Evolutionary conservation across 2,797 vertebrate species (phyloP).

Genomic region (Nothura maculosa): DNA sequence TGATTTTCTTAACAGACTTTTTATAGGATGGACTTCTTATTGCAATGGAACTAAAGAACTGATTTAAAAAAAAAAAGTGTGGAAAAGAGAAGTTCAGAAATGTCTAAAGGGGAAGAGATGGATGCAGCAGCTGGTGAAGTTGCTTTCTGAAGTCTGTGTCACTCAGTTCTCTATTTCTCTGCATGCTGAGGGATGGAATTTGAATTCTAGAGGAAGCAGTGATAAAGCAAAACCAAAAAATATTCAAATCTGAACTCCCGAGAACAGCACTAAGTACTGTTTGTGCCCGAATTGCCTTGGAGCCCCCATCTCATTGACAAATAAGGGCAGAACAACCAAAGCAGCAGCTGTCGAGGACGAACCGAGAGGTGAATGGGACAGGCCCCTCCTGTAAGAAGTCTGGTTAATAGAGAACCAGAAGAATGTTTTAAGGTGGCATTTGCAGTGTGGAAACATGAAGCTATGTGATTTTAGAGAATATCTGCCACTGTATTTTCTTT

Average conservation of each 20-base stretch:
- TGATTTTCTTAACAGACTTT: neutral
- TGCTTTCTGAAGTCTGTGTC: neutral
- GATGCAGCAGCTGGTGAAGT: neutral
- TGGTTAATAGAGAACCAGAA: neutral
- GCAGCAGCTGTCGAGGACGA: neutral
- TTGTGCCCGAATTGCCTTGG: neutral
- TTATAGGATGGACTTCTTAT: neutral
- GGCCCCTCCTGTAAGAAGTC: neutral
- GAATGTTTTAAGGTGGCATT: neutral
- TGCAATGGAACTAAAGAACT: neutral
- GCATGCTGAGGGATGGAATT: neutral
- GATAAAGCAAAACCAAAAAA: neutral
- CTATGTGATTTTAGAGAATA: neutral
- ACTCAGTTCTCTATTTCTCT: neutral
- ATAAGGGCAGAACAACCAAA: neutral
- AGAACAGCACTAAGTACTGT: neutral
- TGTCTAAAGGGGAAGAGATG: neutral
- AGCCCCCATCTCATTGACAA: neutral
- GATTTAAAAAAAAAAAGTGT: neutral
- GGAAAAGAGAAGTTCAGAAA: neutral
- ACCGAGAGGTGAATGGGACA: neutral
- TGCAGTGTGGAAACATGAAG: neutral
- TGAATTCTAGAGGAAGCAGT: rapidly evolving
- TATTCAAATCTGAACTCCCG: neutral
- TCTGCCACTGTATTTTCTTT: neutral